Conservation (phyloP, 2,888 invertebrate species). For the Athalia rosae region DNA sequence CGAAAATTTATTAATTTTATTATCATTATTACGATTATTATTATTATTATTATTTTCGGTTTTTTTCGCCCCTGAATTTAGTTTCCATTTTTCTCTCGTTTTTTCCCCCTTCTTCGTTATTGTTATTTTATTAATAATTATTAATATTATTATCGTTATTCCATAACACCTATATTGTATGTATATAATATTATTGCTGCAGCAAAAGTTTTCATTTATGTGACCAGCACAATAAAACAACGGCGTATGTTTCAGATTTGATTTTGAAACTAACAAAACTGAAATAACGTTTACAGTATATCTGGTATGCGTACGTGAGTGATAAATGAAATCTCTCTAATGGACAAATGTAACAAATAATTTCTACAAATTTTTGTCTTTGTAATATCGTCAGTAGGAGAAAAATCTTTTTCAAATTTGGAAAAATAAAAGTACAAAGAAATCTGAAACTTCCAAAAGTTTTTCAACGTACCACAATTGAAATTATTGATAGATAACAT, state of each 20-base stretch:
- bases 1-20: conserved; percentile 61
- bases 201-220: conserved; percentile 68
- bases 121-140: conserved; percentile 34
- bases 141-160: conserved; percentile 27
- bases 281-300: conserved; percentile 28
- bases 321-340: background rate
- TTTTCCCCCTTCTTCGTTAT: conserved; percentile 1
- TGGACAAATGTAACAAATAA: conserved; percentile 5
- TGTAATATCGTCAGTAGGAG: background rate
- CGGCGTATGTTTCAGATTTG: conserved; percentile 33
- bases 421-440: background rate
- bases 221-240: conserved; percentile 51
- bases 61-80: conserved; percentile 44
- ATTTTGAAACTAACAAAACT: background rate
- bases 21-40: conserved; percentile 54
- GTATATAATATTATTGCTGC: conserved; percentile 74
- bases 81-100: conserved; percentile 36
- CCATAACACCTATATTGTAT: conserved; percentile 46
- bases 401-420: background rate
- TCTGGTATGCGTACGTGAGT: conserved; percentile 16
- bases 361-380: conserved; percentile 15
- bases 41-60: conserved; percentile 67
- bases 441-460: background rate
- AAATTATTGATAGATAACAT: background rate
- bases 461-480: background rate